A percentile compares a stretch with the other conserved stretches of the same genome.
phyloP scores from a whole-genome alignment of 2,797 vertebrate genomes.

The Taenioides sp. region DNA sequence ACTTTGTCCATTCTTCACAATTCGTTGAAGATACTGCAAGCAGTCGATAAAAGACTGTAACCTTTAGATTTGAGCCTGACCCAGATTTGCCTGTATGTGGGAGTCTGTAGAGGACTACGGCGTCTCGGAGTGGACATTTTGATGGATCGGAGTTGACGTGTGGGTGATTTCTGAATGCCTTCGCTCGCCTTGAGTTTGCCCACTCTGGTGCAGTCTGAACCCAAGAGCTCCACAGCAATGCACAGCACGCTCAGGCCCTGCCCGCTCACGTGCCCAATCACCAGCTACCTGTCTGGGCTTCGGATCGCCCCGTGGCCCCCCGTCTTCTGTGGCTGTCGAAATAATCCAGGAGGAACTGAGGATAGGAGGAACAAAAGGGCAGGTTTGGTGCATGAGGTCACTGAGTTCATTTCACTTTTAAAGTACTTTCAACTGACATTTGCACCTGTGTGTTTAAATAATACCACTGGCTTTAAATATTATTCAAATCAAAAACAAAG shows the following conservation, averaged over 20 bases:
- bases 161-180: conserved; percentile 10
- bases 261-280: conserved; percentile 46
- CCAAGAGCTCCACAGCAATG: conserved; percentile 16
- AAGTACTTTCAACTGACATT: too few relatives aligned
- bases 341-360: conserved; percentile 7
- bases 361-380: not conserved
- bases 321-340: conserved; percentile 29
- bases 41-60: too few relatives aligned
- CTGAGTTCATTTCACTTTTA: too few relatives aligned
- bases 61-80: not conserved
- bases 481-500: too few relatives aligned
- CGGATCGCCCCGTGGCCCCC: not conserved
- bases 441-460: too few relatives aligned
- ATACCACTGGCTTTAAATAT: too few relatives aligned
- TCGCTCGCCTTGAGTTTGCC: conserved; percentile 1
- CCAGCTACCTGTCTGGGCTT: conserved; percentile 33
- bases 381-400: too few relatives aligned
- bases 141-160: conserved; percentile 48
- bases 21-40: too few relatives aligned
- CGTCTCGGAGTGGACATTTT: conserved; percentile 8
- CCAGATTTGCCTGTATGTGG: not conserved
- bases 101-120: conserved; percentile 3
- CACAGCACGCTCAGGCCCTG: conserved; percentile 31
- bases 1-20: too few relatives aligned
- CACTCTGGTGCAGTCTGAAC: conserved; percentile 16